Conservation (phyloP, 2,888 invertebrate species). For the Lysandra coridon region DNA sequence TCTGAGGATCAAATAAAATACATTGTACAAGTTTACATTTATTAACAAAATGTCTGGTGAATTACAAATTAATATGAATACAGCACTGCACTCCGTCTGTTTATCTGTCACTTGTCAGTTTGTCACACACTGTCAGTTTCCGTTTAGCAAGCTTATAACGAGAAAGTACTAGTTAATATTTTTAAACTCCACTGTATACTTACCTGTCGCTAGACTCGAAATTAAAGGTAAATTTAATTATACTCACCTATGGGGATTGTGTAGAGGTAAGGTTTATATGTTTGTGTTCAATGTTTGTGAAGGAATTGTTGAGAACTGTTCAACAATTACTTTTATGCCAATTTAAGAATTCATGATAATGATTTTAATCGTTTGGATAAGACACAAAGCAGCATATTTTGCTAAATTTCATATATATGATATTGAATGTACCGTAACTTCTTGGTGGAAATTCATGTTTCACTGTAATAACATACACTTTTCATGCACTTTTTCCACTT, state of each 20-base stretch:
- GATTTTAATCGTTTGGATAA: not conserved
- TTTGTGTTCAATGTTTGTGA: not conserved
- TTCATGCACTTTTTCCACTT: too few relatives aligned
- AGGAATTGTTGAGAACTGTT: too few relatives aligned
- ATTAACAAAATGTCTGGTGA: conserved; percentile 54
- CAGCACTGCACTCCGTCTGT: conserved; percentile 59
- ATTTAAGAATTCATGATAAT: not conserved
- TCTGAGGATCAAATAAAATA: conserved; percentile 65
- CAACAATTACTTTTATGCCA: not conserved
- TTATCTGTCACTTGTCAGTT: conserved; percentile 57
- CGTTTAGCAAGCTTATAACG: conserved; percentile 75
- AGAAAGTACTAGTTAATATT: conserved; percentile 58
- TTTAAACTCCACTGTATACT: conserved; percentile 38
- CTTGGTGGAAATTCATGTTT: too few relatives aligned
- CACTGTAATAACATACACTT: too few relatives aligned
- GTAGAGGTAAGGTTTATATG: conserved; percentile 42
- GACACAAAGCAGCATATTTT: not conserved
- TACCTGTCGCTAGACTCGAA: conserved; percentile 40
- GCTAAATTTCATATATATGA: too few relatives aligned
- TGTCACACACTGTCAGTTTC: conserved; percentile 68
- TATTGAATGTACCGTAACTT: too few relatives aligned
- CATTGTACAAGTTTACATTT: conserved; percentile 58
- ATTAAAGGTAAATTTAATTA: conserved; percentile 39
- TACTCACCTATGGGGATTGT: conserved; percentile 54
- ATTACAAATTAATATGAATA: conserved; percentile 55